Base-by-base conservation (phyloP, 2,797 vertebrate species). In the Acropternis orthonyx region DNA sequence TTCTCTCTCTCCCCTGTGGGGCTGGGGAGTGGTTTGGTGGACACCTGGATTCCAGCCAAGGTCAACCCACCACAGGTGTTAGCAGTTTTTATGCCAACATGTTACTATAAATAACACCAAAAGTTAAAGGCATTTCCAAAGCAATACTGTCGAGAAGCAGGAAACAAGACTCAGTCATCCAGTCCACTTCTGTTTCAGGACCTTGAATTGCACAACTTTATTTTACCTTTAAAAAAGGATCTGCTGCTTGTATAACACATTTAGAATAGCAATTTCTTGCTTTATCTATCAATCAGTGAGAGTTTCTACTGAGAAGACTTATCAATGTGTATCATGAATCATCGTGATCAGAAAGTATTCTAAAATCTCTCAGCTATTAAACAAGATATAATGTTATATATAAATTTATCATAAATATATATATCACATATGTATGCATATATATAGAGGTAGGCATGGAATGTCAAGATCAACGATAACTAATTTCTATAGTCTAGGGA, bases 381-480 rank as follows among this genome's bases (percentile, higher is more conserved):
- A 96, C 13, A 95, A 97, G 36, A 89, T 95, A 92, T 83, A 59
- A 95, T 89, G 76, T 66, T 96, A 97, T 74, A 76, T 84, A 85
- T 97, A 46, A 4, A 63, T 24, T 27, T 61, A 32, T 27, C 0
- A 88, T 95, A 96, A 71, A 65, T 83, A 77, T 97, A 54, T 77
- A 59, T 72, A 1, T 88, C 0, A 3, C 14, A 82, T 94, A 93
- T 94, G 93, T 37, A 37, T 37, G 17, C 17, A 56, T 36, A 65
- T 68, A 97, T 92, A 95, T 96, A 97, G 61, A 93, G 39, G 66
- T 97, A 97, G 87, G 67, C 92, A 86, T 43, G 67, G 73, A 97
- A 96, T 96, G 95, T 97, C 96, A 98, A 92, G 93, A 97, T 98
- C 97, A 97, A 97, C 97, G 96, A 86, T 96, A 97, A 95, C 91